phyloP scores from a whole-genome alignment of 2,113 vertebrate species.

The Mesocricetus auratus region DNA sequence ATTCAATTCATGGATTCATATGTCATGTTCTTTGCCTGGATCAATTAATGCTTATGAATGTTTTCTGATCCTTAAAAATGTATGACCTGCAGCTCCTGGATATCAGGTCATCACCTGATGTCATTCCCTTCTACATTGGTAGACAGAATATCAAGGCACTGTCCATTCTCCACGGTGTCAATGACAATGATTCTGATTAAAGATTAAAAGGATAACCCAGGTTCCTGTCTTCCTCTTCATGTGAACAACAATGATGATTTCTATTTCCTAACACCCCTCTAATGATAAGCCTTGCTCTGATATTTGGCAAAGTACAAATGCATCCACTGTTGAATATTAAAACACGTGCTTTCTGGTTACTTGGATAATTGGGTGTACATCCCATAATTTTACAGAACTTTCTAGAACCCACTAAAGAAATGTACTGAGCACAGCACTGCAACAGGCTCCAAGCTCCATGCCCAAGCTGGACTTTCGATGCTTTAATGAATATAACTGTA shows the following conservation, averaged over 20 bases:
- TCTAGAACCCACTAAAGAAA: not conserved
- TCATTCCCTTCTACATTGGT: not conserved
- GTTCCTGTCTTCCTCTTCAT: not conserved
- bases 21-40: not conserved
- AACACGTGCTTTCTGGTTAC: not conserved
- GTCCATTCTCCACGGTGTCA: not conserved
- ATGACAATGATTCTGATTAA: not conserved
- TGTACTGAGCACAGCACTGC: not conserved
- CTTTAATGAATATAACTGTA: not conserved
- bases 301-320: not conserved
- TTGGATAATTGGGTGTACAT: not conserved
- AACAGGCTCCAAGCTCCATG: fast-evolving
- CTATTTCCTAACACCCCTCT: not conserved
- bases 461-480: not conserved
- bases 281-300: not conserved
- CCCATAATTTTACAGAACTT: not conserved
- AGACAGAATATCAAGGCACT: not conserved
- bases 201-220: not conserved
- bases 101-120: not conserved
- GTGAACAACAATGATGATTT: not conserved
- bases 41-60: not conserved
- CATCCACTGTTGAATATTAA: not conserved
- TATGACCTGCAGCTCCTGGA: not conserved
- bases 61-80: not conserved
- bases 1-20: not conserved